phyloP scores from a whole-genome alignment of 2,797 vertebrate species.

The Mormyrops boulengeri region DNA sequence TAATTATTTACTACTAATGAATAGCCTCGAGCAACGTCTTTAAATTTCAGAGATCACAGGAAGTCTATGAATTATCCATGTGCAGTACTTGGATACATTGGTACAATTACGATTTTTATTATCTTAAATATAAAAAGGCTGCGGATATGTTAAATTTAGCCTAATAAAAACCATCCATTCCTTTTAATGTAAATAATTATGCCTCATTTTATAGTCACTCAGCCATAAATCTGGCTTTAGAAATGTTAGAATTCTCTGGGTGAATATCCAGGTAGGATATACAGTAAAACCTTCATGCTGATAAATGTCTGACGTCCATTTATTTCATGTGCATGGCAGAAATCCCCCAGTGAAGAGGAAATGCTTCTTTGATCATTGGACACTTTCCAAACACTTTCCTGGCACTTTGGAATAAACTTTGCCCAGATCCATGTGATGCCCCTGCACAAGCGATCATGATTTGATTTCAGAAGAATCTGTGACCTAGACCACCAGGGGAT shows the following conservation, averaged over 20 bases:
- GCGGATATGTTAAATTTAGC: constrained; percentile 2
- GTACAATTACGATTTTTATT: constrained; percentile 50
- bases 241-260: constrained; percentile 28
- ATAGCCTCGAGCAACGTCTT: constrained; percentile 49
- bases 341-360: not conserved
- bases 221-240: not conserved
- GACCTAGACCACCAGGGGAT: not conserved
- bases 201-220: not conserved
- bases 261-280: not conserved
- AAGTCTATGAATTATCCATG: constrained; percentile 50
- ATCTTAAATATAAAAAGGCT: constrained; percentile 35
- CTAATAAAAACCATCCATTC: constrained; percentile 5
- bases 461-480: constrained; percentile 14
- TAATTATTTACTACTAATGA: constrained; percentile 68
- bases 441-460: not conserved
- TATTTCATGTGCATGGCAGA: not conserved
- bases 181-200: not conserved
- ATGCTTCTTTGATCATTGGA: not conserved
- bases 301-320: not conserved
- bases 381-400: constrained; percentile 30
- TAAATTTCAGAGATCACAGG: constrained; percentile 54
- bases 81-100: constrained; percentile 59
- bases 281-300: not conserved
- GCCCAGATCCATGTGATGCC: constrained; percentile 31
- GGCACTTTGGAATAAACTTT: constrained; percentile 36